Base-by-base conservation (phyloP, 2,113 vertebrate genomes). In the Sphaerodactylus townsendi region DNA sequence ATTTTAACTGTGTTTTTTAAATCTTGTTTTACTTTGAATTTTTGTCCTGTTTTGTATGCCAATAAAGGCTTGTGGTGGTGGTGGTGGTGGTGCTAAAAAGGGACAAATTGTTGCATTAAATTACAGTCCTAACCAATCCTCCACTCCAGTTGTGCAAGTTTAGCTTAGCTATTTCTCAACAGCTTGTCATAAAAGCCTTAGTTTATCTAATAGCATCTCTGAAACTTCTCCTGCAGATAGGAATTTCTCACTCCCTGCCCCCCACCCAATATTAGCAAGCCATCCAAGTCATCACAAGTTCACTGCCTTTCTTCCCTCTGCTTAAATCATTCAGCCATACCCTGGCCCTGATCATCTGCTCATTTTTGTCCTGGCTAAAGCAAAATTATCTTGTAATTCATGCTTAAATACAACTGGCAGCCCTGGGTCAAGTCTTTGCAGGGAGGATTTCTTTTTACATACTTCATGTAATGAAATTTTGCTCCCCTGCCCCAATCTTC, bases 351-450 rank as follows among this genome's bases (percentile, higher is more conserved):
- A 62, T 81, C 19, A 14, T 2, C 69, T 53, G 1, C 19, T 75
- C 62, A 81, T 86, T 86, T n/a, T 82, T 25, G 81, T 56, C 68
- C 77, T 62, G 35, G 66, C 72, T 76, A 85, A 82, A 80, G 81
- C 10, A 69, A 80, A 78, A 72, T 90, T 91, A 78, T 68, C 85
- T 90, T 81, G 84, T 80, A 77, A 59, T 88, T 69, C 68, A 75
- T 76, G 37, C 72, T 59, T 89, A 68, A 62, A 35, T 85, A 85
- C 65, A 91, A 89, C 84, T 17, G 79, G 48, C 7, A 86, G 9
- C 56, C 62, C 86, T 74, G 65, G 41, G 66, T 82, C 73, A 50
- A 62, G 59, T 53, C 3, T 17, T 71, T 79, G 30, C 46, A 79
- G 71, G 44, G n/a, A 33, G 19, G 15, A 37, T 77, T 81, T 35